Conservation (phyloP, 2,888 invertebrate species). For the Cryptocephalus primarius region DNA sequence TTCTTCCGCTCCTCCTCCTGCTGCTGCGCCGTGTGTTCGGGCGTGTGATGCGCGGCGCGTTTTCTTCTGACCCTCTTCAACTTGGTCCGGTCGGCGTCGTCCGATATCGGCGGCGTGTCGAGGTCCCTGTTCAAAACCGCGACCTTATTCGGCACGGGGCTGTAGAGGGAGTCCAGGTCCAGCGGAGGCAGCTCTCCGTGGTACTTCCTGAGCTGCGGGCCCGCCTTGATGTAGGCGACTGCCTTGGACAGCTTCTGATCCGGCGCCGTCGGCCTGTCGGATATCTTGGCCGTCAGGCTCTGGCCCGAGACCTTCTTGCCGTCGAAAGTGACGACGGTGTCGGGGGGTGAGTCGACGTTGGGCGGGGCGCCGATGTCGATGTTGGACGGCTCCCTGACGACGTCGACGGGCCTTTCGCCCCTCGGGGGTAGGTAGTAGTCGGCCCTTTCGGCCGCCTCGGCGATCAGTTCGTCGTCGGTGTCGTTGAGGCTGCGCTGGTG, state of each 20-base stretch:
- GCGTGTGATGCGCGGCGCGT: conserved; percentile 29
- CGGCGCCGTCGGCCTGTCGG: conserved; percentile 20
- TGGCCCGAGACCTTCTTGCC: conserved; percentile 64
- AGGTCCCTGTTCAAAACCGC: conserved; percentile 27
- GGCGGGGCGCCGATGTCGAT: conserved; percentile 36
- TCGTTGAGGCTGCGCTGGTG: conserved; percentile 12
- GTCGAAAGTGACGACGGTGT: conserved; percentile 62
- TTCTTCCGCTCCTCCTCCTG: conserved; percentile 1
- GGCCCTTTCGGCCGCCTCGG: conserved; percentile 59
- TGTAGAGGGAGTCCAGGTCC: conserved; percentile 34
- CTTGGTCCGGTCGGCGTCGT: conserved; percentile 29
- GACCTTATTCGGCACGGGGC: conserved; percentile 10
- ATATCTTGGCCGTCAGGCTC: conserved; percentile 39
- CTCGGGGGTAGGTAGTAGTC: conserved; percentile 68
- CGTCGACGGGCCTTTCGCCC: conserved; percentile 36
- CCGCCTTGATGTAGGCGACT: conserved; percentile 48
- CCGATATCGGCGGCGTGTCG: conserved; percentile 21
- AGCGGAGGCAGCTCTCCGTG: conserved; percentile 61
- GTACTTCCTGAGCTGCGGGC: conserved; percentile 65
- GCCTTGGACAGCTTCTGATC: conserved; percentile 39
- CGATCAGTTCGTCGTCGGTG: conserved; percentile 36
- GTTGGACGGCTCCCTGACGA: conserved; percentile 28
- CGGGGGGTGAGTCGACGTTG: conserved; percentile 31
- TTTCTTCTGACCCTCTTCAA: conserved; percentile 34
- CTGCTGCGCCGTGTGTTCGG: conserved; percentile 24